Evolutionary conservation across 2,797 vertebrate species (phyloP), one percentile per base, ranked within the genome.

Genomic region (Menidia menidia): DNA sequence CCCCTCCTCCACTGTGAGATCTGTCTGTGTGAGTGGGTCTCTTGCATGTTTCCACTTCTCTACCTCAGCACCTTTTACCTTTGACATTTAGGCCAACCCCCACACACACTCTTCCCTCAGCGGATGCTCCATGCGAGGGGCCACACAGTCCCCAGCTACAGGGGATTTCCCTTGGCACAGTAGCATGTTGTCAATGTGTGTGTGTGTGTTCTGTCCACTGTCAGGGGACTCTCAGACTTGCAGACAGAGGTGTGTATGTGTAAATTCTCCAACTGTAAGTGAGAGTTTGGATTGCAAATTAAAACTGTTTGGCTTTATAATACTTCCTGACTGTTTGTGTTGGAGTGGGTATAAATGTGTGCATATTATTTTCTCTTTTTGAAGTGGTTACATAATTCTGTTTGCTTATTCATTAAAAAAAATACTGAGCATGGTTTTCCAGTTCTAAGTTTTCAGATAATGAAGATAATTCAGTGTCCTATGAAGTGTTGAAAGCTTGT

Each of bases 41-140:
- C 65, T 85, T 72, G 80, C 83, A 79, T 86, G 88, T 90, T 90
- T 90, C 85, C 84, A 87, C 75, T 83, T 66, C 69, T 76, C 14
- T 76, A 82, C 65, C 80, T 77, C 44, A n/a, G 63, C 77, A 85
- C 77, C 82, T 84, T 89, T 91, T 89, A 92, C 90, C 88, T 92
- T 90, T 91, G 90, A 91, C 92, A 91, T 92, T 89, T 84, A 88
- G 79, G 79, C 81, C 86, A 85, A 86, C 80, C 77, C 87, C 89
- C 80, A 71, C 90, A 88, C 90, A 83, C 88, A 83, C 69, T 78
- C 81, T 77, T 85, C 68, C 84, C 59, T 82, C 60, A 77, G 63
- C 77, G 77, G 84, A 84, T 88, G 87, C 77, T 83, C 65, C 78
- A 72, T 53, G 55, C 64, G 9, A 83, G 83, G 80, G 88, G 83